A percentile compares a stretch with the other conserved stretches of the same genome.
Conservation (phyloP, 2,113 vertebrate species). For the Turnix velox region DNA sequence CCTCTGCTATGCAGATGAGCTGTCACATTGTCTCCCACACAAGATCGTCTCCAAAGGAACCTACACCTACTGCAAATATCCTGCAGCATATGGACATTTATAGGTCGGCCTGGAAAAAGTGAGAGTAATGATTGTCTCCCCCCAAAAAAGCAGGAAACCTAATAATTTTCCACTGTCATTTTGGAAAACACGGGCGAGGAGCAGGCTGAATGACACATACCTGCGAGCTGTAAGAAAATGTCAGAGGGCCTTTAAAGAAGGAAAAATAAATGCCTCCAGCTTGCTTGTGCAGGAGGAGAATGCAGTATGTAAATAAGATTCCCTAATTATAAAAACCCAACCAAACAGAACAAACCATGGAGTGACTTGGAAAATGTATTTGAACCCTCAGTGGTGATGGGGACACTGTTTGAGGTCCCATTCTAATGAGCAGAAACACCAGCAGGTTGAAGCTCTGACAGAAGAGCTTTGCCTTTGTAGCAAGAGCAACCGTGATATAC, state of each 20-base stretch:
- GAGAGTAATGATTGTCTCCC: conserved; percentile 20
- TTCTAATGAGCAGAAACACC: not conserved
- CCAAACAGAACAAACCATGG: rapidly evolving
- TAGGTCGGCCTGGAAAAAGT: conserved; percentile 34
- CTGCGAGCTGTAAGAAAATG: conserved; percentile 34
- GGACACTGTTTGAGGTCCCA: not conserved
- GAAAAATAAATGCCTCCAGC: not conserved
- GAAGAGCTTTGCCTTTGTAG: not conserved
- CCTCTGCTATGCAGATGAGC: conserved; percentile 56
- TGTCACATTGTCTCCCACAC: conserved; percentile 62
- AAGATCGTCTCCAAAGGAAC: conserved; percentile 49
- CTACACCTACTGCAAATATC: conserved; percentile 57
- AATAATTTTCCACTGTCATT: conserved; percentile 4
- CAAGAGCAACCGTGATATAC: not conserved
- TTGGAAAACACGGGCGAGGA: not conserved
- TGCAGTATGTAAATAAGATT: not conserved
- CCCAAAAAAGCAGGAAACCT: conserved; percentile 30
- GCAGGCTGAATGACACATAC: conserved; percentile 14
- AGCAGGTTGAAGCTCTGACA: not conserved
- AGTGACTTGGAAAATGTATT: not conserved
- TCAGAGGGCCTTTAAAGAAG: not conserved
- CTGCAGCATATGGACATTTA: conserved; percentile 57
- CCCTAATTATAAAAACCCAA: not conserved
- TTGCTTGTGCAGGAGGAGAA: not conserved
- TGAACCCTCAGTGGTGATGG: not conserved